phyloP scores from a whole-genome alignment of 2,888 invertebrate species.

The Archaeoteleia sp. region DNA sequence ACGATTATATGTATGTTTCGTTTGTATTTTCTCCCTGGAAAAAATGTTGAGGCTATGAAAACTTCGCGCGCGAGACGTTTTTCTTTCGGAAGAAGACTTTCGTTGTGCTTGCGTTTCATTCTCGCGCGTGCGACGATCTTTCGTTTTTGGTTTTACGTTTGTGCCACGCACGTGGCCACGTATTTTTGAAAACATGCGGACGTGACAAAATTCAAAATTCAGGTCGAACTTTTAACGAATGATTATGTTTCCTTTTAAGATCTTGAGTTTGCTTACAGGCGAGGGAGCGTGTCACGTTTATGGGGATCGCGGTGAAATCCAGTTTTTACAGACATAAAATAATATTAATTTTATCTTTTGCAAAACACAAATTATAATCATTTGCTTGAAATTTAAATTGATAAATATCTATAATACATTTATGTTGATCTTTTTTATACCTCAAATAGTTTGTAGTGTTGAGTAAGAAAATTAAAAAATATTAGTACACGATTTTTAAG shows the following conservation, averaged over 20 bases:
- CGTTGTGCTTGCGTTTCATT: slow-evolving; percentile 42
- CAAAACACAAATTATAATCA: no score
- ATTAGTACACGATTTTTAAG: no score
- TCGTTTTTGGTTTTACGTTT: slow-evolving; percentile 54
- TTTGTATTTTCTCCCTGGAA: slow-evolving; percentile 74
- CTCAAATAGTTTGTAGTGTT: no score
- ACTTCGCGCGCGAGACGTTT: slow-evolving; percentile 58
- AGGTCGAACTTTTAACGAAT: slow-evolving; percentile 68
- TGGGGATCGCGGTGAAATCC: slow-evolving; percentile 35
- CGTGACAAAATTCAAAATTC: slow-evolving; percentile 75
- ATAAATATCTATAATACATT: no score
- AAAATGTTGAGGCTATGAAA: slow-evolving; percentile 74
- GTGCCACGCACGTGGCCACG: slow-evolving; percentile 38
- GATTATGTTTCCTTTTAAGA: slow-evolving; percentile 67
- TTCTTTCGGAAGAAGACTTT: slow-evolving; percentile 43
- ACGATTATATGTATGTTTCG: slow-evolving; percentile 73
- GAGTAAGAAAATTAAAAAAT: no score
- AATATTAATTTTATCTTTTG: no score
- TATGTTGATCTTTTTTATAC: no score
- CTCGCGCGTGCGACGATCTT: slow-evolving; percentile 60
- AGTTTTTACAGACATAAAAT: background rate
- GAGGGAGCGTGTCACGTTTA: slow-evolving; percentile 67
- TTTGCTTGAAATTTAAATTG: no score
- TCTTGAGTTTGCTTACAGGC: slow-evolving; percentile 67
- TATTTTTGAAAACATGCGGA: slow-evolving; percentile 61